Evolutionary conservation across 2,797 vertebrate species (phyloP), one percentile per base, ranked within the genome.

Genomic region (Cephalopachus bancanus): DNA sequence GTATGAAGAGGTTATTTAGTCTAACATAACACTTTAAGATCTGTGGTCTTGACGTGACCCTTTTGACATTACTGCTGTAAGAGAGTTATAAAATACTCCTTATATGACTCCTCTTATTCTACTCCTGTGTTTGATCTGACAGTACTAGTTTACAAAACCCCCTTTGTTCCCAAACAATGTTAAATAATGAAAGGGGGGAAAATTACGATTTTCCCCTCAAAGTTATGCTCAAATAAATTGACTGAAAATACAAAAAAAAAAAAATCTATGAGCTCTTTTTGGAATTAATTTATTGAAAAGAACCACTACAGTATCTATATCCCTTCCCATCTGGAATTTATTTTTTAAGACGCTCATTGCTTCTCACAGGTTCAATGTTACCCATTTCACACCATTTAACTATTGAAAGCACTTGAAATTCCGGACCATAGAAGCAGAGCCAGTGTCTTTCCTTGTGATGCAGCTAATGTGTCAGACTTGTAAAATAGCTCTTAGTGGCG

Each of bases 391-490:
- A 98, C 98, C 97, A 96, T 92, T 99, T 98, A 98, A 98, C 99
- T 98, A 98, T 98, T 98, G 98, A 99, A 98, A 98, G 99, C 98
- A 96, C 99, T 97, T 98, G 98, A 99, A 99, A 99, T 99, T 98
- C 99, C 98, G 97, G 97, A 97, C 97, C 98, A 96, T 98, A 98
- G 98, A 99, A 98, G 98, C 98, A 98, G 98, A 98, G 98, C 98
- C 98, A 97, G 97, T 97, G 99, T 98, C 97, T 99, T 99, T 98
- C 98, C 98, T 98, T 98, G 98, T 98, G 99, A 99, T 97, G 98
- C 98, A 98, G 99, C 99, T 99, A 99, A 99, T 99, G 99, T 99
- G 99, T 98, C 99, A 99, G 98, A 99, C 99, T 99, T 99, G 99
- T 99, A 99, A 99, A 99, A 99, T 98, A 98, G 98, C 98, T 99